These are phyloP conservation scores for Protobothrops mucrosquamatus DNA, from an alignment of 2,113 vertebrate species.

Conservation along the genomic window DNA sequence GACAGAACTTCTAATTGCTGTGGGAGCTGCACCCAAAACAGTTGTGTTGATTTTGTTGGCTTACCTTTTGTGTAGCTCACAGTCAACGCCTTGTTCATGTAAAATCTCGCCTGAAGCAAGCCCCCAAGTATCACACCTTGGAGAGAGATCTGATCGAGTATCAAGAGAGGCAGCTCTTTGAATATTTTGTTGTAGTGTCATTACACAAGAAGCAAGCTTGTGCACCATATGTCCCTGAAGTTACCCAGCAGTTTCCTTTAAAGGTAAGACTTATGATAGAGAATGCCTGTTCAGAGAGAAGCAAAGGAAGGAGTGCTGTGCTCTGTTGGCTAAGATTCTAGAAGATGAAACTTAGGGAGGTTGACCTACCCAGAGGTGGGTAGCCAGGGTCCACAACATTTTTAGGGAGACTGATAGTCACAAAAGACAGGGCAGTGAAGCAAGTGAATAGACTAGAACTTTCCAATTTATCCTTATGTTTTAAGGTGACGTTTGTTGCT, in stretches of 20 bases:
- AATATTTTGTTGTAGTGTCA: conserved; percentile 93
- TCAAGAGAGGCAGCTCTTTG: conserved; percentile 91
- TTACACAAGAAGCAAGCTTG: conserved; percentile 91
- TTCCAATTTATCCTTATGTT: not conserved
- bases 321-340: not conserved
- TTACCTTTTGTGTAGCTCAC: conserved; percentile 73
- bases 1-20: not conserved
- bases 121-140: conserved; percentile 77
- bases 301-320: not conserved
- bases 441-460: not conserved
- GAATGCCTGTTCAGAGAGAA: not conserved
- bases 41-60: accelerated
- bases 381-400: not conserved
- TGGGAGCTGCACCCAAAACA: not conserved
- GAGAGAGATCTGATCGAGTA: conserved; percentile 86
- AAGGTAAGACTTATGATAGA: conserved; percentile 73
- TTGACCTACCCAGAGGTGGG: not conserved
- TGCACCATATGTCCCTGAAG: conserved; percentile 85
- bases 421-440: not conserved
- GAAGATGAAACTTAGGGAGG: not conserved
- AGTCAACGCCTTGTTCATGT: conserved; percentile 90
- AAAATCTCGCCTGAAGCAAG: conserved; percentile 89
- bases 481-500: not conserved
- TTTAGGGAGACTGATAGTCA: not conserved
- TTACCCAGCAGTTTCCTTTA: conserved; percentile 94